Conservation (phyloP, 1,140 invertebrate species). For the Bombus waltoni region DNA sequence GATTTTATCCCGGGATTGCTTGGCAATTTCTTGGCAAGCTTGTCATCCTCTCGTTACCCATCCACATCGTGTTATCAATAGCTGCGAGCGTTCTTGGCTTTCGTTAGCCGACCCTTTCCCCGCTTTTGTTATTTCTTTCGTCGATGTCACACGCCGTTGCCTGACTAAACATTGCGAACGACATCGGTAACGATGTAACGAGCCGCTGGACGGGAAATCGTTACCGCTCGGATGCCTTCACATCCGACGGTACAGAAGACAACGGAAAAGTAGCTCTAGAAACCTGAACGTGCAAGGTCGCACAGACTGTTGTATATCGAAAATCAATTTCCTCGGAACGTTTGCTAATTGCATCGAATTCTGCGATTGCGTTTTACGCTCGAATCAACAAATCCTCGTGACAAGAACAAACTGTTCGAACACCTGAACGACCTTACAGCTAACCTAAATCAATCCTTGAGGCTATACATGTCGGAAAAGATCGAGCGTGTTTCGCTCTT, state of each 20-base stretch:
- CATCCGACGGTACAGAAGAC: background rate
- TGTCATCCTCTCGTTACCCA: slow-evolving; percentile 47
- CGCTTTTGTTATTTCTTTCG: slow-evolving; percentile 8
- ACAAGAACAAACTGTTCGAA: background rate
- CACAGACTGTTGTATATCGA: background rate
- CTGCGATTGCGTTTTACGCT: background rate
- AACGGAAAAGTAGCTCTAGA: background rate
- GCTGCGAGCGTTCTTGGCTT: slow-evolving; percentile 23
- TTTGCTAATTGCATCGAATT: background rate
- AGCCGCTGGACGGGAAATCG: slow-evolving; percentile 36
- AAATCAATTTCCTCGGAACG: background rate
- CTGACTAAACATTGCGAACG: slow-evolving; percentile 45
- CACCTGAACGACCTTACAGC: background rate
- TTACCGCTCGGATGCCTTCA: slow-evolving; percentile 19
- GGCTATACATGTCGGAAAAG: background rate
- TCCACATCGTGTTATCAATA: slow-evolving; percentile 40
- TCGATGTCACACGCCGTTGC: background rate
- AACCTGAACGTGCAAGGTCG: background rate
- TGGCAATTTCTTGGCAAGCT: slow-evolving; percentile 49
- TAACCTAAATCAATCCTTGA: background rate
- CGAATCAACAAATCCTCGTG: background rate
- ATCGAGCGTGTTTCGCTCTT: background rate
- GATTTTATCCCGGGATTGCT: background rate
- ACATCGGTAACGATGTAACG: slow-evolving; percentile 46
- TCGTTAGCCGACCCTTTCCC: background rate